Conservation (phyloP, 2,113 vertebrate species). For the Ochotona curzoniae region DNA sequence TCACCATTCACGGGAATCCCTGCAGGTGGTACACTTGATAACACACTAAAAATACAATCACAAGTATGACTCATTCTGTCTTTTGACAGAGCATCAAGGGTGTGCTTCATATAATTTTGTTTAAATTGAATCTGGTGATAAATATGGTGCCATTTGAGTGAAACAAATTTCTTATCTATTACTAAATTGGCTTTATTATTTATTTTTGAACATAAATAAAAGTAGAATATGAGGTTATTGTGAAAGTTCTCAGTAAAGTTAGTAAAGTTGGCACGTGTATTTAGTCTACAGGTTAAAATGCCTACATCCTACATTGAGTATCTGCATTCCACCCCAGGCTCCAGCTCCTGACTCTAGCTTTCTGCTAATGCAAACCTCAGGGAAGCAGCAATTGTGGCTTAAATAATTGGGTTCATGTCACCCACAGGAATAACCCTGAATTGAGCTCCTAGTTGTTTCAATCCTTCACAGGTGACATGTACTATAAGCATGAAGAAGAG, state of each 20-base stretch:
- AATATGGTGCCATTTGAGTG: conserved; percentile 19
- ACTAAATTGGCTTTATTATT: neutral
- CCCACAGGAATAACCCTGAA: no score
- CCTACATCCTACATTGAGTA: no score
- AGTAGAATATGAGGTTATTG: neutral
- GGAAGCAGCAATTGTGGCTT: no score
- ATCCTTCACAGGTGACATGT: neutral
- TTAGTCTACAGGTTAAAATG: no score
- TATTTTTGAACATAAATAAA: conserved; percentile 32
- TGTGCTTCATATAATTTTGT: neutral
- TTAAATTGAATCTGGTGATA: conserved; percentile 13
- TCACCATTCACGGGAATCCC: neutral
- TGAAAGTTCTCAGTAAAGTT: conserved; percentile 9
- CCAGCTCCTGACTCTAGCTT: no score
- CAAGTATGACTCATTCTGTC: conserved; percentile 32
- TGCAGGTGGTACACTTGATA: conserved; percentile 1
- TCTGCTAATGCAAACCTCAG: no score
- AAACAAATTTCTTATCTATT: conserved; percentile 3
- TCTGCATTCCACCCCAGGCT: no score
- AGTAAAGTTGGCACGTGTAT: neutral
- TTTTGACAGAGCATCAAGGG: neutral
- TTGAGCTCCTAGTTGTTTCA: no score
- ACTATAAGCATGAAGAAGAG: neutral
- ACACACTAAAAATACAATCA: conserved; percentile 24
- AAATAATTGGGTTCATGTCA: no score